phyloP scores from a whole-genome alignment of 2,888 invertebrate species.

The Epinotia nisella region DNA sequence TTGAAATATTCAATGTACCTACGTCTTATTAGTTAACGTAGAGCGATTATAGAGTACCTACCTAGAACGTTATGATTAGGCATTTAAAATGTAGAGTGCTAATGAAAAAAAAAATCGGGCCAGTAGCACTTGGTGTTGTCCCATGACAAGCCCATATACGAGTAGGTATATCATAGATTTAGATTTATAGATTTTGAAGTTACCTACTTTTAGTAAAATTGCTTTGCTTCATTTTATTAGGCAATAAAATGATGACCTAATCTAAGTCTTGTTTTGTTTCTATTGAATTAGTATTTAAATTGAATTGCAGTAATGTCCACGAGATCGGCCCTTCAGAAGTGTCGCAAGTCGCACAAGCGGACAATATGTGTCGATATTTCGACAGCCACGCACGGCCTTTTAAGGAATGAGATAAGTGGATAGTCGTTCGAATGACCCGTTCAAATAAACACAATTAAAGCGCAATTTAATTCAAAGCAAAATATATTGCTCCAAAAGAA shows the following conservation, averaged over 20 bases:
- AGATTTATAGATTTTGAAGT: no score
- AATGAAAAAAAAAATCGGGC: no score
- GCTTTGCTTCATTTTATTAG: no score
- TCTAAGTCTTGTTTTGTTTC: not conserved
- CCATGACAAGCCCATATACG: no score
- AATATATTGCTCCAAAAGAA: slow-evolving; percentile 26
- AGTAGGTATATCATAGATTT: no score
- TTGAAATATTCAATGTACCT: not conserved
- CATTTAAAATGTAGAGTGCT: no score
- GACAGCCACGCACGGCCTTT: slow-evolving; percentile 30
- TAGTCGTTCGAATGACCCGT: slow-evolving; percentile 27
- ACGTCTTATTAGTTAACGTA: no score
- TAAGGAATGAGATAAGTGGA: slow-evolving; percentile 27
- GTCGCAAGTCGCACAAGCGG: slow-evolving; percentile 12
- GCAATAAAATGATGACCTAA: not conserved
- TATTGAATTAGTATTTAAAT: not conserved
- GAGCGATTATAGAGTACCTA: no score
- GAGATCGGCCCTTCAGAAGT: slow-evolving; percentile 11
- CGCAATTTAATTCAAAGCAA: slow-evolving; percentile 7
- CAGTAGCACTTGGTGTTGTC: no score
- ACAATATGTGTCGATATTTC: slow-evolving; percentile 33
- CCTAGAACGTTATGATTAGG: no score
- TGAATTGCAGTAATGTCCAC: slow-evolving; percentile 18
- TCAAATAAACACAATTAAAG: slow-evolving; percentile 39
- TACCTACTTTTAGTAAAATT: no score